phyloP scores from a whole-genome alignment of 2,888 invertebrate genomes.

The Aproaerema taeniolella region DNA sequence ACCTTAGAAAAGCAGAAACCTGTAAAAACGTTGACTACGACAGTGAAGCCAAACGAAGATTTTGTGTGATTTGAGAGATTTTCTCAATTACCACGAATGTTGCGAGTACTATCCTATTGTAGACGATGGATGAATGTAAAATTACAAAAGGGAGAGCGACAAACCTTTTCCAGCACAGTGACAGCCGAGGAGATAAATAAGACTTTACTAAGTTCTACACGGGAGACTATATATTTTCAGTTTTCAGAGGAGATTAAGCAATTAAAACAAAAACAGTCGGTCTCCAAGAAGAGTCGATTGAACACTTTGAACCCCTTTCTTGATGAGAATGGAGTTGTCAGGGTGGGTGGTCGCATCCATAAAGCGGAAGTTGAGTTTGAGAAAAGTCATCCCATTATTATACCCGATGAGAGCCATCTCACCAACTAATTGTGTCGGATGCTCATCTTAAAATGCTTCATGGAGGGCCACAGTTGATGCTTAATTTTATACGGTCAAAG shows the following conservation, averaged over 20 bases:
- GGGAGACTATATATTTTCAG: not conserved
- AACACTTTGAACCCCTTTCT: constrained; percentile 10
- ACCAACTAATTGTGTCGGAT: constrained; percentile 5
- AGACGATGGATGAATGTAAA: constrained; percentile 11
- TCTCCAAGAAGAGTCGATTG: constrained; percentile 8
- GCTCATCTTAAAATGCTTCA: constrained; percentile 8
- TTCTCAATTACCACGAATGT: constrained; percentile 10
- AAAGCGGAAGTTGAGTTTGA: not conserved
- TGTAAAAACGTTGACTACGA: constrained; percentile 2
- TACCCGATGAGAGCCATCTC: constrained; percentile 9
- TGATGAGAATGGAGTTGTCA: constrained; percentile 11
- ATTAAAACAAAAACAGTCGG: constrained; percentile 2
- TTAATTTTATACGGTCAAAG: constrained; percentile 4
- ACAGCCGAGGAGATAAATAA: constrained; percentile 7
- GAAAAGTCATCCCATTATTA: constrained; percentile 12
- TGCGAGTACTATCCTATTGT: constrained; percentile 12
- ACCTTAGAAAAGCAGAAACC: constrained; percentile 3
- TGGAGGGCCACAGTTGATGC: constrained; percentile 1
- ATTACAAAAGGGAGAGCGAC: not conserved
- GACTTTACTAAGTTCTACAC: constrained; percentile 7
- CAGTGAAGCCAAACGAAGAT: not conserved
- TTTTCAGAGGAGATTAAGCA: constrained; percentile 7
- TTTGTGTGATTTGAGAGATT: constrained; percentile 6
- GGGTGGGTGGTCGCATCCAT: constrained; percentile 12
- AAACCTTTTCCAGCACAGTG: not conserved